phyloP scores from a whole-genome alignment of 2,797 vertebrate species.

The Enteromius thamalakanensis region DNA sequence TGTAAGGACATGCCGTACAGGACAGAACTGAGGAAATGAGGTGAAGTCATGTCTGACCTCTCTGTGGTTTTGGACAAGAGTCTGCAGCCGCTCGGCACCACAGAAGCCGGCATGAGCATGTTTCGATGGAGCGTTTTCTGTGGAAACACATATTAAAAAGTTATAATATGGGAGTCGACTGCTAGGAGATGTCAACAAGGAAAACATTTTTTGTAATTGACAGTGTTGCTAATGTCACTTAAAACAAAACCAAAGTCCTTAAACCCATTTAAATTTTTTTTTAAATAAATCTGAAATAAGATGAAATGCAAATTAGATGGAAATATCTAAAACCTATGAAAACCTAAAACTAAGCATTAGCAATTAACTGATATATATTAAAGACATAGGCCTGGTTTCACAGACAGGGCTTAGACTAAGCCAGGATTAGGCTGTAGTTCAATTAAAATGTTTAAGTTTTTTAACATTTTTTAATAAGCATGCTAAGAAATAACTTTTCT shows the following conservation, averaged over 20 bases:
- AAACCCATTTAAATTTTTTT: neutral
- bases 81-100: constrained; percentile 53
- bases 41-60: constrained; percentile 60
- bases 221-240: too few species aligned
- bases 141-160: constrained; percentile 12
- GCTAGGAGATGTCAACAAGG: neutral
- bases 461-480: too few species aligned
- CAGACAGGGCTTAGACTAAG: too few species aligned
- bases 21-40: constrained; percentile 8
- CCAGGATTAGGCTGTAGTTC: too few species aligned
- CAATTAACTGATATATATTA: neutral
- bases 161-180: neutral
- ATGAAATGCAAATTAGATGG: neutral
- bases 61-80: constrained; percentile 46
- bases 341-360: neutral
- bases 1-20: neutral
- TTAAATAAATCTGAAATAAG: neutral
- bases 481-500: too few species aligned
- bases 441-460: too few species aligned
- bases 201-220: neutral
- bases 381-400: too few species aligned
- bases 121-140: constrained; percentile 47
- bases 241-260: neutral
- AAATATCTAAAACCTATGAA: neutral
- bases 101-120: constrained; percentile 54